Percentiles rank a stretch among this genome's conserved stretches.
Conservation (phyloP, 2,888 invertebrate species). For the Marronus borbonicus region DNA sequence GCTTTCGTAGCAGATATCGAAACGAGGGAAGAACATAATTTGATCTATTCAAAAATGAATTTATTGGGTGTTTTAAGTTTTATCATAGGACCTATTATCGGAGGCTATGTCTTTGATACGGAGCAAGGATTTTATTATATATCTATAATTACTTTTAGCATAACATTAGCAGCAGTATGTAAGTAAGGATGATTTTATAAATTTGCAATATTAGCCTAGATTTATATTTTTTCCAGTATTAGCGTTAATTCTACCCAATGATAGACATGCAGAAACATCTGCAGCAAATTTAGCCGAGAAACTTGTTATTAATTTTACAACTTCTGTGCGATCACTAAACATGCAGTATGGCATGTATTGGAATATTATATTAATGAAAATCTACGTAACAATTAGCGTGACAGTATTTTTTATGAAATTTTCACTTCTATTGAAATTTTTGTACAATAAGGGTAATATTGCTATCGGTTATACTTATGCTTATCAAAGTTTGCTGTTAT, state of each 20-base stretch:
- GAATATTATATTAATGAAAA: conserved; percentile 36
- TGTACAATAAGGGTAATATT: conserved; percentile 9
- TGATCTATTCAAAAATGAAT: conserved; percentile 33
- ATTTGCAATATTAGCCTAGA: not conserved
- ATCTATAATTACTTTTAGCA: conserved; percentile 5
- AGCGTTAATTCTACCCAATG: conserved; percentile 22
- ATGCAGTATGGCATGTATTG: conserved; percentile 16
- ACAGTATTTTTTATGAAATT: conserved; percentile 48
- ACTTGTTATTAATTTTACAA: conserved; percentile 7
- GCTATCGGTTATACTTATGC: conserved; percentile 38
- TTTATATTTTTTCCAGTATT: conserved; percentile 32
- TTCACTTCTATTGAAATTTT: conserved; percentile 39
- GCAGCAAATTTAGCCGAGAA: conserved; percentile 14
- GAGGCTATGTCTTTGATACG: conserved; percentile 40
- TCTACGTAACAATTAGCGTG: conserved; percentile 35
- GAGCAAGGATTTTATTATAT: conserved; percentile 45
- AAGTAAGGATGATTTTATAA: not conserved
- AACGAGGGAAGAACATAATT: conserved; percentile 17
- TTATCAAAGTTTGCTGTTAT: conserved; percentile 43
- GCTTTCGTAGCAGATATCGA: conserved; percentile 16
- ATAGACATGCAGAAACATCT: not conserved
- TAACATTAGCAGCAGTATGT: conserved; percentile 19
- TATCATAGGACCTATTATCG: conserved; percentile 48
- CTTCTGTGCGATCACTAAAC: not conserved
- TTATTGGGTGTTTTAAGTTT: conserved; percentile 38